Evolutionary conservation across 2,797 vertebrate species (phyloP).

Genomic region (Crossoptilon crossoptilon): DNA sequence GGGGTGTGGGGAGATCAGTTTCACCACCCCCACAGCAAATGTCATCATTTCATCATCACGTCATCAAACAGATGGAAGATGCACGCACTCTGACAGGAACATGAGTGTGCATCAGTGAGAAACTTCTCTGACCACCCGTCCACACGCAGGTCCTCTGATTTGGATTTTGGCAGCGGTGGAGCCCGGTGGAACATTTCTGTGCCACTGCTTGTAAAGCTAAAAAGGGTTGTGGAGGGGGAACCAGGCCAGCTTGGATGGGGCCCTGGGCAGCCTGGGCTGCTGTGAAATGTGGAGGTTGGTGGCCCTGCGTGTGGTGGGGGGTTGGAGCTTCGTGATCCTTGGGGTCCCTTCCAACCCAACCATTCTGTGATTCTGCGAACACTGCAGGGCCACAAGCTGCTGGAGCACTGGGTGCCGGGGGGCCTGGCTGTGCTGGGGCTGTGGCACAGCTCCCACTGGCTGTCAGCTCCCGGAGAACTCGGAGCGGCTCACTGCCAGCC

Average conservation of each 20-base stretch:
- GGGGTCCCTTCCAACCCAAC: too few species aligned
- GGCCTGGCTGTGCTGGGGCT: rapidly evolving
- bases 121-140: neutral
- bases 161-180: neutral
- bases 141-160: rapidly evolving
- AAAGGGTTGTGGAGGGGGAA: neutral
- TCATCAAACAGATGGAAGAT: rapidly evolving
- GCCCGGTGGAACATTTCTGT: neutral
- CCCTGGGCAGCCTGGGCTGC: too few species aligned
- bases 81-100: neutral
- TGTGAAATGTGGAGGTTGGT: too few species aligned
- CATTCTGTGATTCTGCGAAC: neutral
- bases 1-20: neutral
- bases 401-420: neutral
- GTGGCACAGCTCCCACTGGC: neutral
- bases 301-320: too few species aligned
- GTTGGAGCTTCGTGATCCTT: too few species aligned
- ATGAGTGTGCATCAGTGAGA: neutral
- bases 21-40: neutral
- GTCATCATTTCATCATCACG: rapidly evolving
- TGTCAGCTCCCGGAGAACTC: neutral
- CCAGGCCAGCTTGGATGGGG: too few species aligned
- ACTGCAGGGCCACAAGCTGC: neutral
- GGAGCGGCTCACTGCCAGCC: conserved; percentile 17
- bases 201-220: neutral